Evolutionary conservation across 1,140 invertebrate species (phyloP).

Genomic region (Drosophila azteca): DNA sequence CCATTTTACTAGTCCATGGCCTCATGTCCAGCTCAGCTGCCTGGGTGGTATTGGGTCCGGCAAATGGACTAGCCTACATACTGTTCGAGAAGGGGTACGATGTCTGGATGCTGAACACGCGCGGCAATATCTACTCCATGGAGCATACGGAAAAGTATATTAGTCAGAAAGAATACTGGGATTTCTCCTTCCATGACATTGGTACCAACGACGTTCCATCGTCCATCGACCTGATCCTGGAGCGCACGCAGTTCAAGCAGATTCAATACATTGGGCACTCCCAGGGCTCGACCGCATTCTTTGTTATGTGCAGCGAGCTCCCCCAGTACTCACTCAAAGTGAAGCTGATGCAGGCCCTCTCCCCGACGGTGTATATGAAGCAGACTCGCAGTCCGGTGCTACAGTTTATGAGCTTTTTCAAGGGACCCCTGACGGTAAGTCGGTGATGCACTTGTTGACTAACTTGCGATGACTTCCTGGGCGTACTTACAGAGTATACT

Average conservation of each 20-base stretch:
- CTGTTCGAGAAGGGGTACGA: constrained; percentile 88
- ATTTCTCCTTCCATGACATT: constrained; percentile 88
- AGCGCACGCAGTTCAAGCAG: constrained; percentile 81
- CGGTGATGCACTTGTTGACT: background rate
- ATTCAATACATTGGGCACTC: constrained; percentile 84
- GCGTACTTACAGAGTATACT: constrained; percentile 25
- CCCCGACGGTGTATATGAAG: constrained; percentile 84
- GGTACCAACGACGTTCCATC: constrained; percentile 88
- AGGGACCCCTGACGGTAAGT: constrained; percentile 34
- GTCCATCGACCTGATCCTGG: constrained; percentile 87
- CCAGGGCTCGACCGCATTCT: constrained; percentile 86
- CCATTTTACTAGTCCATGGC: constrained; percentile 87
- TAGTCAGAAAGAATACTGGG: constrained; percentile 69
- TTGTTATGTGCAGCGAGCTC: constrained; percentile 86
- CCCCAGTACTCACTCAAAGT: constrained; percentile 88
- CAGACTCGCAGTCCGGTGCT: constrained; percentile 43
- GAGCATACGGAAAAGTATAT: constrained; percentile 84
- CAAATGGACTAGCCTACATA: constrained; percentile 84
- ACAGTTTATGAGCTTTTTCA: constrained; percentile 28
- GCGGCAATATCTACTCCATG: constrained; percentile 88
- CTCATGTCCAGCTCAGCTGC: constrained; percentile 85
- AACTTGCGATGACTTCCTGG: background rate
- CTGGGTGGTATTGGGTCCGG: constrained; percentile 85
- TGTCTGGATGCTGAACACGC: constrained; percentile 89
- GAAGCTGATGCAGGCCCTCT: constrained; percentile 86